Conservation (phyloP, 2,113 vertebrate genomes). For the Chionis minor region DNA sequence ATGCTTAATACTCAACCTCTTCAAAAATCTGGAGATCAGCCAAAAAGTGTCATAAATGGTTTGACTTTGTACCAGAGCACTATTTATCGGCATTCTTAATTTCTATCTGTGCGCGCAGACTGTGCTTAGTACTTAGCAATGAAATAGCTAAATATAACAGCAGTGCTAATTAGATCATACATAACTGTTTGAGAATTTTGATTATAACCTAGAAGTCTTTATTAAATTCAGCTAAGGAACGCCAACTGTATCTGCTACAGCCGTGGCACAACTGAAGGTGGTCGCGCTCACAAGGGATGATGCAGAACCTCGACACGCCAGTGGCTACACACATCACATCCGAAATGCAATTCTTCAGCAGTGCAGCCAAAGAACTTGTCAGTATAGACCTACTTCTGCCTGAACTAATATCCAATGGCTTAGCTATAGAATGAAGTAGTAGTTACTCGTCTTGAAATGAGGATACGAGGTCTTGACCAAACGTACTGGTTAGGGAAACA, state of each 20-base stretch:
- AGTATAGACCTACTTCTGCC: neutral
- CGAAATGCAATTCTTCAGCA: neutral
- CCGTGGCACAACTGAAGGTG: neutral
- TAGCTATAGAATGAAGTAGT: neutral
- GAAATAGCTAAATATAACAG: neutral
- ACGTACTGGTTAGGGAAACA: fast-evolving
- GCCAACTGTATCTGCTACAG: neutral
- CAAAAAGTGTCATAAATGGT: neutral
- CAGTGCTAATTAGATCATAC: neutral
- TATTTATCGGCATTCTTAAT: neutral
- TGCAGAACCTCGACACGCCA: neutral
- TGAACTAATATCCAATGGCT: fast-evolving
- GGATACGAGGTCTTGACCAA: neutral
- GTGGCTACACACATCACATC: too few relatives aligned
- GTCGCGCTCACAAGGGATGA: neutral
- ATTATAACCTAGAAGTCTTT: neutral
- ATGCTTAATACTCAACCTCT: neutral
- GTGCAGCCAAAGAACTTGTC: fast-evolving
- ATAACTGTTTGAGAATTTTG: neutral
- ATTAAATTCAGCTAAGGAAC: neutral
- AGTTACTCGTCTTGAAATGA: neutral
- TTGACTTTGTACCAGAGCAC: constrained; percentile 1
- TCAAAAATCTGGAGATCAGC: constrained; percentile 23
- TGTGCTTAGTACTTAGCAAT: neutral
- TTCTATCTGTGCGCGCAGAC: neutral